phyloP scores from a whole-genome alignment of 2,113 vertebrate species.

The Entelurus aequoreus region DNA sequence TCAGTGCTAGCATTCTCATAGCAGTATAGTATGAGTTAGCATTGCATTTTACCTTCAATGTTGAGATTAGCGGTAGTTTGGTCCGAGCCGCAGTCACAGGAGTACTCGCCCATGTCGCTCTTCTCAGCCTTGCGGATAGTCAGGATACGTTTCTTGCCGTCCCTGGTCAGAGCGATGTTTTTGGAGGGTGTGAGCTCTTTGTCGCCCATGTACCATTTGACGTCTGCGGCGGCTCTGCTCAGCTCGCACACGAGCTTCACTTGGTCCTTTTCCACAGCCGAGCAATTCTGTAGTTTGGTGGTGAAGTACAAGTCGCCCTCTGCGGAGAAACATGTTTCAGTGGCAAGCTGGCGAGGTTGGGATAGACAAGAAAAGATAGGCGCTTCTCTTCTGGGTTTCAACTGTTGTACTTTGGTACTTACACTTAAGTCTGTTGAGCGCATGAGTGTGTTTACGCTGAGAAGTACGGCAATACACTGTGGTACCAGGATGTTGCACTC shows the following conservation, averaged over 20 bases:
- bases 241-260: constrained; percentile 90
- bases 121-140: constrained; percentile 88
- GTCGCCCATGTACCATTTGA: constrained; percentile 94
- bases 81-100: constrained; percentile 94
- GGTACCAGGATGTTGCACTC: too few relatives aligned
- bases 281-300: constrained; percentile 93
- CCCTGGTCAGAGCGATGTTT: constrained; percentile 79
- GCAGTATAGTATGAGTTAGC: too few relatives aligned
- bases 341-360: neutral
- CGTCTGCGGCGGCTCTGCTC: constrained; percentile 85
- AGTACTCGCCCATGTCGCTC: constrained; percentile 86
- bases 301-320: constrained; percentile 96
- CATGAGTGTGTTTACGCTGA: too few relatives aligned
- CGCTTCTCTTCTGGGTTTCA: neutral
- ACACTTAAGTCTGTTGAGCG: too few relatives aligned
- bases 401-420: neutral
- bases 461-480: too few relatives aligned
- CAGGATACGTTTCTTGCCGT: constrained; percentile 88
- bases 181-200: constrained; percentile 89
- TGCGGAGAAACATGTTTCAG: constrained; percentile 44
- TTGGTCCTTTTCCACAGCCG: constrained; percentile 91
- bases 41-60: constrained; percentile 81
- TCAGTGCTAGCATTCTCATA: too few relatives aligned
- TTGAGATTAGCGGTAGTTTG: constrained; percentile 86
- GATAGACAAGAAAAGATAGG: neutral